Evolutionary conservation across 2,888 invertebrate genomes (phyloP), one percentile per base, ranked within the genome.

Genomic region (Drosophila demipolita): DNA sequence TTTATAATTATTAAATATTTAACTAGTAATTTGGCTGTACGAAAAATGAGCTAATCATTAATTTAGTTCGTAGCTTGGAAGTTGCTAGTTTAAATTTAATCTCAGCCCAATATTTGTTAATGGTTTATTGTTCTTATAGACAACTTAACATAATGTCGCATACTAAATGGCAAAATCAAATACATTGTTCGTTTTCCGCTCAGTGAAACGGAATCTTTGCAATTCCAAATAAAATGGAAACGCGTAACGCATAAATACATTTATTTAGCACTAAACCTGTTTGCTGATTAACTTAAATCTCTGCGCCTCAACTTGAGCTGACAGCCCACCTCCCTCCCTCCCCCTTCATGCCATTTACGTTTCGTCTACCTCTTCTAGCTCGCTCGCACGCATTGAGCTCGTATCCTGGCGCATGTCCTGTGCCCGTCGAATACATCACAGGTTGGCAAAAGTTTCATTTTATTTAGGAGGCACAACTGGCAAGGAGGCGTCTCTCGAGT

Each of bases 281-380:
- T 89, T 87, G 90, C 83, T 89, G 90, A 89, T 85, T 85, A 88
- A 88, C 90, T 85, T 85, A 90, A 89, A 88, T 85, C 90, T 83
- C 67, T 23, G 38, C 59, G 61, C 52, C 59, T 66, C 62, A 59
- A 8, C 45, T 72, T 38, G 58, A 23, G 29, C 45, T n/a, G 52
- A 23, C 35, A 50, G 1, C 38, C 17, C 2, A 1, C 17, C 1
- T 6, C 6, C 29, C 29, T 6, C 29, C 26, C 4, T 0, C 29
- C 1, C 5, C 29, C 29, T 1, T 0, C 26, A 26, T 26, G 26
- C 4, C 26, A 26, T 26, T 26, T 26, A 26, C 23, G 1, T 8
- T 1, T 9, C n/a, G 23, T 17, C 20, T 35, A 17, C 17, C 65
- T n/a, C 49, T 36, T 52, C 26, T n/a, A n/a, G 35, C 63, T 54